These are phyloP conservation scores for Sebastes schlegelii DNA, from an alignment of 2,113 vertebrate genomes.

Conservation along the genomic window DNA sequence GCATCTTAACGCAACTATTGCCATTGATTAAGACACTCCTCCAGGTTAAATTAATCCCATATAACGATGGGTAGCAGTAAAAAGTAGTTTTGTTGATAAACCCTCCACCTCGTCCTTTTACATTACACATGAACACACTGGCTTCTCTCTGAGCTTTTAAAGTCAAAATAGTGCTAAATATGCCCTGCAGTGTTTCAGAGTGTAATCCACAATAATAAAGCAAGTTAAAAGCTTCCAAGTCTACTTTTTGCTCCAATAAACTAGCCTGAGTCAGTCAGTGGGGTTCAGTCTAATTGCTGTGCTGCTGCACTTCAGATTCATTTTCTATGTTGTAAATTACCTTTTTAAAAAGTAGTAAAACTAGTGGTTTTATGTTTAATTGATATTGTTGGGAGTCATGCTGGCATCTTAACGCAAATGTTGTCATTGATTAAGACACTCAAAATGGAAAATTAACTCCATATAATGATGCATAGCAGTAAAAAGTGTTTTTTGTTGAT, in stretches of 20 bases:
- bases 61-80: too few species aligned
- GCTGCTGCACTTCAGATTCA: conserved; percentile 25
- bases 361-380: background rate
- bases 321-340: conserved; percentile 1
- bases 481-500: conserved; percentile 71
- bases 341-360: background rate
- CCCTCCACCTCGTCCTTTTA: too few species aligned
- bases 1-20: too few species aligned
- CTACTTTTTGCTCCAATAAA: conserved; percentile 13
- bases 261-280: conserved; percentile 4
- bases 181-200: background rate
- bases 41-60: too few species aligned
- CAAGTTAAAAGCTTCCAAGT: background rate
- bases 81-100: too few species aligned
- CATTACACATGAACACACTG: background rate
- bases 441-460: too few species aligned
- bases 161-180: background rate
- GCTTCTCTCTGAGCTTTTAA: background rate
- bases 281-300: conserved; percentile 75
- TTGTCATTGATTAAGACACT: conserved; percentile 16
- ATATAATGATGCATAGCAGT: background rate
- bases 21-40: too few species aligned
- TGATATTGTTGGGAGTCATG: background rate
- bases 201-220: background rate
- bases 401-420: background rate